These are phyloP conservation scores for Podabrus alpinus DNA, from an alignment of 2,888 invertebrate genomes.

Conservation along the genomic window DNA sequence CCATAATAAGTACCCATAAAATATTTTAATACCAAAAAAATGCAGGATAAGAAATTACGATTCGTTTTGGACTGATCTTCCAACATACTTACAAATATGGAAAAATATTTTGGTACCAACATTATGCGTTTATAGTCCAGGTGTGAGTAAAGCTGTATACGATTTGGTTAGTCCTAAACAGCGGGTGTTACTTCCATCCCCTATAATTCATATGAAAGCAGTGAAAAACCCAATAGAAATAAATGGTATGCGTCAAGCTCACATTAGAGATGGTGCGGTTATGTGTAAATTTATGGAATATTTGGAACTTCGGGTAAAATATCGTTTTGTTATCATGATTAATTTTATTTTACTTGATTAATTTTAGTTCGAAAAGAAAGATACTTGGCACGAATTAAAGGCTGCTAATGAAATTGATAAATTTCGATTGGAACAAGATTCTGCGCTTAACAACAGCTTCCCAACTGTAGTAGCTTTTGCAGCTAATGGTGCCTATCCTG, in stretches of 20 bases:
- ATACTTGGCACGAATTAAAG: conserved; percentile 66
- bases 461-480: conserved; percentile 87
- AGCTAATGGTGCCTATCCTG: conserved; percentile 84
- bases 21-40: background rate
- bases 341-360: background rate
- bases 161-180: conserved; percentile 64
- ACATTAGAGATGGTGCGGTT: conserved; percentile 86
- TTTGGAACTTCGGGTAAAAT: conserved; percentile 67
- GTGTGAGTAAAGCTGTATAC: conserved; percentile 73
- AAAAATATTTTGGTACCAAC: conserved; percentile 70
- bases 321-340: background rate
- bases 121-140: conserved; percentile 70
- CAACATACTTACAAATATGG: conserved; percentile 67
- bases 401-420: conserved; percentile 72
- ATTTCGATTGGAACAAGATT: conserved; percentile 73
- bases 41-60: conserved; percentile 71
- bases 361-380: conserved; percentile 44
- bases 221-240: conserved; percentile 82
- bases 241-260: conserved; percentile 81
- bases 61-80: conserved; percentile 71
- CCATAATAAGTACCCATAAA: background rate
- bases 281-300: conserved; percentile 84
- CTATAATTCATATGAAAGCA: conserved; percentile 84
- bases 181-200: conserved; percentile 69
- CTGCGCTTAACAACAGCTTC: conserved; percentile 78